phyloP scores from a whole-genome alignment of 2,113 vertebrate genomes.

The Pelvicachromis taeniatus region DNA sequence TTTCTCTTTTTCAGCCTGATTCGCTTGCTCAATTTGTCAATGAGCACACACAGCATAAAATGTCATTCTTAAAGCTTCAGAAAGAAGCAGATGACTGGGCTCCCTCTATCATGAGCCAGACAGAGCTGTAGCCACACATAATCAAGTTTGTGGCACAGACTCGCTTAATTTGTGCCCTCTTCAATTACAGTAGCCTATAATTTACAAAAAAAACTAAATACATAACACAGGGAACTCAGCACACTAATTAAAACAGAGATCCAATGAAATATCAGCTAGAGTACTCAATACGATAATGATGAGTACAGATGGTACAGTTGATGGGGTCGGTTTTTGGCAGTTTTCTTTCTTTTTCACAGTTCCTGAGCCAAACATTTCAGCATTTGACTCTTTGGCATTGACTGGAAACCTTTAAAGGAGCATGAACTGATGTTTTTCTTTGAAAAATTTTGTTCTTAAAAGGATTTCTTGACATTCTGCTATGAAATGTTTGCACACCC shows the following conservation, averaged over 20 bases:
- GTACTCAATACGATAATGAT: neutral
- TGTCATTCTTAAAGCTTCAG: conserved; percentile 22
- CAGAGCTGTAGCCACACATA: neutral
- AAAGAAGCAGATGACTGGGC: neutral
- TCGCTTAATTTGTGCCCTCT: neutral
- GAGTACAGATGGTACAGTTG: neutral
- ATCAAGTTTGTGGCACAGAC: neutral
- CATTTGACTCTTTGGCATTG: neutral
- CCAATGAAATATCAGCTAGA: neutral
- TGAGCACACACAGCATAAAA: conserved; percentile 16
- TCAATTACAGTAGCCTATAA: conserved; percentile 25
- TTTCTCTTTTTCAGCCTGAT: neutral
- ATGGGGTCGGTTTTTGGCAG: neutral
- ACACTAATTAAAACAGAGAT: neutral
- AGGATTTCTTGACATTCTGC: neutral
- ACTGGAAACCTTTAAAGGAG: neutral
- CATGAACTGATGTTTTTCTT: neutral
- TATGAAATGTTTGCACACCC: neutral
- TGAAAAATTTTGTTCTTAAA: neutral
- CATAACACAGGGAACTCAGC: neutral
- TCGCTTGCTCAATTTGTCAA: neutral
- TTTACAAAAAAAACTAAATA: conserved; percentile 7
- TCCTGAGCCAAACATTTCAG: neutral
- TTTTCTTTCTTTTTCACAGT: neutral
- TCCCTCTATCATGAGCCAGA: conserved; percentile 6